These are phyloP conservation scores for Acrossocheilus fasciatus DNA, from an alignment of 2,797 vertebrate species.

Conservation along the genomic window DNA sequence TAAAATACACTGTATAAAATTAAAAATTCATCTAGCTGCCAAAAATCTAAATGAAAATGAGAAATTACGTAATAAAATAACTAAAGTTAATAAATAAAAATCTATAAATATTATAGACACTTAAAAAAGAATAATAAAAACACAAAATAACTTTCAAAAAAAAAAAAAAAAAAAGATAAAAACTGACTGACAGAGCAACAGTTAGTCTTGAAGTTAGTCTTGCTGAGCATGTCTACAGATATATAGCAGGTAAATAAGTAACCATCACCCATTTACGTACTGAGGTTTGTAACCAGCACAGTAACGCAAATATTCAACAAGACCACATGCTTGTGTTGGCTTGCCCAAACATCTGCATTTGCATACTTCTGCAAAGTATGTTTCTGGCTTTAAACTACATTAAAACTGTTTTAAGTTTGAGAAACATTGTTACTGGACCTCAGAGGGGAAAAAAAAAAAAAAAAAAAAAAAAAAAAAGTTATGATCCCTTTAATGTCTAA, in stretches of 20 bases:
- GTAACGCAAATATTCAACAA: background rate
- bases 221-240: background rate
- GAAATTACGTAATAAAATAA: background rate
- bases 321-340: background rate
- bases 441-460: background rate
- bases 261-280: background rate
- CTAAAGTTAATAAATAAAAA: background rate
- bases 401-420: background rate
- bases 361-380: background rate
- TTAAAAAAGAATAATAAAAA: background rate
- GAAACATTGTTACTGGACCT: constrained; percentile 1
- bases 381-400: constrained; percentile 12
- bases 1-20: background rate
- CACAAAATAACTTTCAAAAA: background rate
- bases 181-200: background rate
- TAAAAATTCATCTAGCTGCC: background rate
- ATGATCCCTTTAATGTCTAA: background rate
- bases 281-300: background rate
- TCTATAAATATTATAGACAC: background rate
- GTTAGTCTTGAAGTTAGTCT: no score
- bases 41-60: background rate
- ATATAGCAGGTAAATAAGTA: background rate
- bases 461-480: background rate
- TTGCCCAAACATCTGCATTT: background rate
- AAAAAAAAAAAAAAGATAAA: background rate